Evolutionary conservation across 2,797 vertebrate genomes (phyloP), one percentile per base, ranked within the genome.

Genomic region (Galago senegalensis): DNA sequence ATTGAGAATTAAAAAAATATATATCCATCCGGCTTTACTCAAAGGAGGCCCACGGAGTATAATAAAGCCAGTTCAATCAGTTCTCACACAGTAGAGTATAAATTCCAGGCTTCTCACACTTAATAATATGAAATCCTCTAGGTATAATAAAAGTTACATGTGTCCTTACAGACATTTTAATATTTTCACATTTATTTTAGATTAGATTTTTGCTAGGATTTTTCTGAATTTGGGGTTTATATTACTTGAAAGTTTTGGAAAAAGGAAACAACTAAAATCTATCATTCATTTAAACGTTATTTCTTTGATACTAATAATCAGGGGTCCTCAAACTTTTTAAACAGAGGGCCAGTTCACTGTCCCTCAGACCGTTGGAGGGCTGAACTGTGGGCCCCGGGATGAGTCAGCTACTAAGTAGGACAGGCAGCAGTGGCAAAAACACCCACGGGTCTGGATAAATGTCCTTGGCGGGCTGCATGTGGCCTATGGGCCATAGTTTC

Each of bases 201-300:
- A 58, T 73, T 58, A 17, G 3, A n/a, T 34, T 76, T 93, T 93
- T 91, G 46, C 5, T 43, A 60, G 0, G 3, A 7, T 93, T 77
- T 95, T 94, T 85, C 37, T 95, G 23, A 21, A 72, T 14, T 84
- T 81, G 70, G 43, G 31, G 5, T 31, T 83, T 89, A 31, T 20
- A 56, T 63, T 89, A 53, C 27, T 79, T 82, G 12, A 93, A 91
- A 77, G 49, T 86, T 67, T 4, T 16, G 23, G 40, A 0, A 67
- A 34, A 94, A 67, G 16, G 91, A 56, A 84, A 20, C 12, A 87
- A 63, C 58, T 40, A n/a, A 21, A 81, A 5, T 16, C 0, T 63
- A 61, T 77, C 40, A 43, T 43, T 43, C 40, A 83, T 25, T 89
- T n/a, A 89, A 87, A 79, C n/a, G 60, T 8, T 63, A 29, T 31